Evolutionary conservation across 2,113 vertebrate species (phyloP).

Genomic region (Syngnathus typhle): DNA sequence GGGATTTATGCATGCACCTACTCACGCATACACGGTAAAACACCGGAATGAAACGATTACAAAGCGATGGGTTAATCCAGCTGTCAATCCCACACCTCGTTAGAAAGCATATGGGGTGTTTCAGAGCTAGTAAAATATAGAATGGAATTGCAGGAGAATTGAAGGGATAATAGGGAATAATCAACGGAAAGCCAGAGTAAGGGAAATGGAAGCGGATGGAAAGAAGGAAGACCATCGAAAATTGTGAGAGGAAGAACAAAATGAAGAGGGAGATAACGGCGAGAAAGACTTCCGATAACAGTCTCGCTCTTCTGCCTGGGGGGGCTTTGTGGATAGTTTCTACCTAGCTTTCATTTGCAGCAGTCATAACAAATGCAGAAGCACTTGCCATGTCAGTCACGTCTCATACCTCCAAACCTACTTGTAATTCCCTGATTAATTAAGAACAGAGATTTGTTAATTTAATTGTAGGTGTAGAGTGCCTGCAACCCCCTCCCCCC

Average conservation of each 20-base stretch:
- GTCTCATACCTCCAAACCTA: constrained; percentile 39
- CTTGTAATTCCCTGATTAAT: constrained; percentile 52
- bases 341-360: constrained; percentile 53
- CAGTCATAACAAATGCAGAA: constrained; percentile 41
- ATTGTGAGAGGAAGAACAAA: constrained; percentile 43
- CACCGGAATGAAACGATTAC: constrained; percentile 69
- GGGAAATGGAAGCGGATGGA: neutral
- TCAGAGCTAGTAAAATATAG: constrained; percentile 15
- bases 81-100: constrained; percentile 65
- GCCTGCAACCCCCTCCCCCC: constrained; percentile 22
- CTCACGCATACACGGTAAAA: constrained; percentile 20
- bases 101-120: constrained; percentile 49
- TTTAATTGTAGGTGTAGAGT: constrained; percentile 51
- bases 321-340: constrained; percentile 36
- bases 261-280: constrained; percentile 23
- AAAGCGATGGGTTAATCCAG: constrained; percentile 60
- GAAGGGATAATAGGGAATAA: constrained; percentile 12
- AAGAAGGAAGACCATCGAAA: constrained; percentile 24
- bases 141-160: neutral
- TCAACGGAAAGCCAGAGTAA: constrained; percentile 14
- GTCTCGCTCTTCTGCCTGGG: constrained; percentile 29
- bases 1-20: neutral
- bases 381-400: constrained; percentile 48
- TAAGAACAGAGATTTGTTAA: constrained; percentile 66
- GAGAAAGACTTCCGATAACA: constrained; percentile 22